A percentile compares a stretch with the other conserved stretches of the same genome.
phyloP scores from a whole-genome alignment of 1,140 invertebrate species.

The Dolichoris vasculosae region DNA sequence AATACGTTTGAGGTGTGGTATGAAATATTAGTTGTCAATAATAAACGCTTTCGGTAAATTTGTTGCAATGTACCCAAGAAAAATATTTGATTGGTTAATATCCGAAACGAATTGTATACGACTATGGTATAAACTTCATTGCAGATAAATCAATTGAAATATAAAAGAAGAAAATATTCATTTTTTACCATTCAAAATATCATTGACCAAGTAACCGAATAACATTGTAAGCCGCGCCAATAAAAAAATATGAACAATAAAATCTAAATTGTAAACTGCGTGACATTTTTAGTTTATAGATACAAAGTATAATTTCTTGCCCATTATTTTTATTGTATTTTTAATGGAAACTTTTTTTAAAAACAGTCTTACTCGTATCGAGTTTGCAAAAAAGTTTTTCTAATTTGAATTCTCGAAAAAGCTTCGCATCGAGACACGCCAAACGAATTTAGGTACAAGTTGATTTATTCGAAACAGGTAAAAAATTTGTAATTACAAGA shows the following conservation, averaged over 20 bases:
- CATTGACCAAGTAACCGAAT: not conserved
- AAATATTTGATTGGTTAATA: constrained; percentile 18
- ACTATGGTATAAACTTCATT: not conserved
- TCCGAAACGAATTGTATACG: not conserved
- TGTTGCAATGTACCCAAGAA: constrained; percentile 1
- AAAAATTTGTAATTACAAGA: not conserved
- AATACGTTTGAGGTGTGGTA: not conserved
- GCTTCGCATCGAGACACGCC: too few relatives aligned
- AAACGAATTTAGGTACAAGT: not conserved
- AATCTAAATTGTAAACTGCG: constrained; percentile 14
- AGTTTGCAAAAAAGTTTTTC: not conserved
- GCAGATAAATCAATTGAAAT: constrained; percentile 14
- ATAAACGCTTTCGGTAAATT: not conserved
- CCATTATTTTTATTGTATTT: not conserved
- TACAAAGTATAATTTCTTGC: not conserved
- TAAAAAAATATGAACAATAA: constrained; percentile 14
- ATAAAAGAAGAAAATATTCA: constrained; percentile 12
- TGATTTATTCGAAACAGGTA: not conserved
- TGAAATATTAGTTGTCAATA: constrained; percentile 13
- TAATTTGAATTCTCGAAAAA: not conserved
- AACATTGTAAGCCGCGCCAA: not conserved
- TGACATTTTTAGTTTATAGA: not conserved
- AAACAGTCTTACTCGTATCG: not conserved
- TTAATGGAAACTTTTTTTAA: not conserved
- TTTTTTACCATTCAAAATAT: constrained; percentile 6